Evolutionary conservation across 2,797 vertebrate species (phyloP).

Genomic region (Protonibea diacanthus): DNA sequence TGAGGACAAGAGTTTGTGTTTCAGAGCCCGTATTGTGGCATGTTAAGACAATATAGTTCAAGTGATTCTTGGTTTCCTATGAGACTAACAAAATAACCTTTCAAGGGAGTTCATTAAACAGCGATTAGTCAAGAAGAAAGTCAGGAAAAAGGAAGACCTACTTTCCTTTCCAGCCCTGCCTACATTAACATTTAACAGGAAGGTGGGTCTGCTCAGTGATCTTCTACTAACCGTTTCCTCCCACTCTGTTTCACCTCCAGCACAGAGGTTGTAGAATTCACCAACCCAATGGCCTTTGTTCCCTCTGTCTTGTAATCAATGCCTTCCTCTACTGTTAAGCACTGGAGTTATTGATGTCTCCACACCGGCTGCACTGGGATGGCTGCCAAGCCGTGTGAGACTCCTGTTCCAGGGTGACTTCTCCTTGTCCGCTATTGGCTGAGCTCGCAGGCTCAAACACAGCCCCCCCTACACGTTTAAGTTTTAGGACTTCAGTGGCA

Average conservation of each 20-base stretch:
- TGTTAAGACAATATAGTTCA: conserved; percentile 26
- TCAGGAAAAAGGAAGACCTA: conserved; percentile 47
- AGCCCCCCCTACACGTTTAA: conserved; percentile 42
- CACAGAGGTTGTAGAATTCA: conserved; percentile 63
- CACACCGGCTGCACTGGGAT: conserved; percentile 75
- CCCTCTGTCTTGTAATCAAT: conserved; percentile 78
- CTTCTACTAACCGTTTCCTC: conserved; percentile 58
- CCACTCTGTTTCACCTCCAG: conserved; percentile 66
- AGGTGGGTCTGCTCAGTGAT: conserved; percentile 65
- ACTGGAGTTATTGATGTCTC: conserved; percentile 82
- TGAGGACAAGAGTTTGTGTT: conserved; percentile 7
- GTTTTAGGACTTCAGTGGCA: conserved; percentile 54
- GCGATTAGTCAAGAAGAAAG: conserved; percentile 57
- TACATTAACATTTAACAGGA: conserved; percentile 76
- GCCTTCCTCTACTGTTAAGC: conserved; percentile 72
- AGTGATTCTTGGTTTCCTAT: conserved; percentile 27
- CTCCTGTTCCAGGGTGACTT: conserved; percentile 72
- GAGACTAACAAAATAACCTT: conserved; percentile 61
- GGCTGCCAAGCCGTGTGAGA: conserved; percentile 75
- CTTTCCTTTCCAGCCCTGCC: conserved; percentile 61
- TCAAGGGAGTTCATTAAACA: conserved; percentile 54
- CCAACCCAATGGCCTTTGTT: conserved; percentile 66
- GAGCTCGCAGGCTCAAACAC: conserved; percentile 30
- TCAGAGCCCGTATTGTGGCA: not conserved
- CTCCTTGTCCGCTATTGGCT: conserved; percentile 75